phyloP scores from a whole-genome alignment of 1,140 invertebrate genomes.

The Coptotermes formosanus region DNA sequence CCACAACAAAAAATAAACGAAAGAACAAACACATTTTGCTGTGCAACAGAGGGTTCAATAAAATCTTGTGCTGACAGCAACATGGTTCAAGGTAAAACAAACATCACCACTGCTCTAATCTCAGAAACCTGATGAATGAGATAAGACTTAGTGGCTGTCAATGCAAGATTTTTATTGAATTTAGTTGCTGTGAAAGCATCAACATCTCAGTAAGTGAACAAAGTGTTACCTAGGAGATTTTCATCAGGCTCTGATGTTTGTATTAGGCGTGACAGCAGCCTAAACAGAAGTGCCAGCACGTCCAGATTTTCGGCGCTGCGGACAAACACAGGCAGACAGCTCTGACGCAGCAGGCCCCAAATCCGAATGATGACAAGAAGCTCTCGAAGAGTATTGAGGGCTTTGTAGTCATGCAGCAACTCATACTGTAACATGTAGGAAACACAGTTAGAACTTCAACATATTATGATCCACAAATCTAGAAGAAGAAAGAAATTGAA shows the following conservation, averaged over 20 bases:
- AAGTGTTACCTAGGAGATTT: constrained; percentile 63
- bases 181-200: too few relatives aligned
- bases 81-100: too few relatives aligned
- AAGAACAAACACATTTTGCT: constrained; percentile 23
- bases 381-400: constrained; percentile 77
- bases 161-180: too few relatives aligned
- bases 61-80: too few relatives aligned
- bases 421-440: constrained; percentile 59
- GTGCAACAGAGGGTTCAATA: not conserved
- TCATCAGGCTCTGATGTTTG: constrained; percentile 74
- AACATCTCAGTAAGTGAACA: not conserved
- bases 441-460: too few relatives aligned
- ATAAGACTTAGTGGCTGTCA: too few relatives aligned
- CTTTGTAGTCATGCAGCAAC: constrained; percentile 74
- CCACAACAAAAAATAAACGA: too few relatives aligned
- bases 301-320: constrained; percentile 76
- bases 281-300: constrained; percentile 74
- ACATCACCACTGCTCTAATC: too few relatives aligned
- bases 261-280: constrained; percentile 77
- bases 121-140: too few relatives aligned
- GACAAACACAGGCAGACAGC: constrained; percentile 76
- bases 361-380: constrained; percentile 85
- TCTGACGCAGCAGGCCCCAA: constrained; percentile 76
- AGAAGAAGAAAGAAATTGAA: too few relatives aligned
- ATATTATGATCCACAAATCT: too few relatives aligned